phyloP scores from a whole-genome alignment of 2,888 invertebrate species.

The Schizaphis graminum region DNA sequence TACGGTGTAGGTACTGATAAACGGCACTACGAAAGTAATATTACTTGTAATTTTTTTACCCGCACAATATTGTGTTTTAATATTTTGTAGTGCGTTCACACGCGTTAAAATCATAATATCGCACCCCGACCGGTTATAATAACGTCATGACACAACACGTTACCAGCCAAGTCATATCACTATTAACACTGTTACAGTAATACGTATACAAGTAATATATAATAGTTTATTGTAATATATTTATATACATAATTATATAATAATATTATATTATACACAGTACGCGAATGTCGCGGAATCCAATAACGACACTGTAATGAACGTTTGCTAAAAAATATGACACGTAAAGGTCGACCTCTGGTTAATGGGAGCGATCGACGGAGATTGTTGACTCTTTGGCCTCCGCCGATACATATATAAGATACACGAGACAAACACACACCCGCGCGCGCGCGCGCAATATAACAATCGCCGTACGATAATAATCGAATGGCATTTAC shows the following conservation, averaged over 20 bases:
- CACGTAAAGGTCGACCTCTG: conserved; percentile 59
- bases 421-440: background rate
- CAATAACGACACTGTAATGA: background rate
- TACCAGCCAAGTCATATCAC: background rate
- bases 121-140: background rate
- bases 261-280: too few species aligned
- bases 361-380: conserved; percentile 47
- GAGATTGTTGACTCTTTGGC: conserved; percentile 60
- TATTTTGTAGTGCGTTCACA: background rate
- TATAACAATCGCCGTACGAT: conserved; percentile 42
- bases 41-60: conserved; percentile 5
- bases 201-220: background rate
- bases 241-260: too few species aligned
- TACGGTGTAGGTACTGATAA: background rate
- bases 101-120: background rate
- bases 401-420: conserved; percentile 2
- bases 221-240: background rate
- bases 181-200: background rate
- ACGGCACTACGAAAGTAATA: background rate
- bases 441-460: background rate
- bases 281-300: background rate
- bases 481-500: conserved; percentile 61
- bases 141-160: background rate
- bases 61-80: background rate
- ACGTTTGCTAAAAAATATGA: conserved; percentile 45